Conservation (phyloP, 2,888 invertebrate species). For the Aradus depressus region DNA sequence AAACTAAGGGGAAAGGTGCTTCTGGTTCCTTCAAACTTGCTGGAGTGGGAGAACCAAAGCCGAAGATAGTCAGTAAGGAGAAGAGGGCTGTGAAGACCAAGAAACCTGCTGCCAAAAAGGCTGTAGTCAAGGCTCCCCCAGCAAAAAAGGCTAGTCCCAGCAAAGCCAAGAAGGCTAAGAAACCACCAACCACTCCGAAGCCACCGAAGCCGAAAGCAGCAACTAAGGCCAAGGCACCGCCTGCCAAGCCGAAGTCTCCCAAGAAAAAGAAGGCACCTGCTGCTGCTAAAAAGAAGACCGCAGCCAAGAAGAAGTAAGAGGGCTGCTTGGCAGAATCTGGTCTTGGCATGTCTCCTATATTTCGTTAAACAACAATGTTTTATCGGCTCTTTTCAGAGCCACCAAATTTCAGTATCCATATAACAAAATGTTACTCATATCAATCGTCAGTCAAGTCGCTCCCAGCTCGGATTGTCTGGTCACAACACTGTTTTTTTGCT, state of each 20-base stretch:
- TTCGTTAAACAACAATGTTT: too few species aligned
- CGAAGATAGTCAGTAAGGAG: neutral
- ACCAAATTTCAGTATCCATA: too few species aligned
- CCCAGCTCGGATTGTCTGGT: too few species aligned
- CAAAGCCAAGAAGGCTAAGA: constrained; percentile 1
- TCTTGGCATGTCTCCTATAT: too few species aligned
- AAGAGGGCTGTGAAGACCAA: constrained; percentile 11
- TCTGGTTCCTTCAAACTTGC: constrained; percentile 24
- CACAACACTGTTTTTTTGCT: too few species aligned
- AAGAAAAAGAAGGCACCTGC: neutral
- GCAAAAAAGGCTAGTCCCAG: constrained; percentile 1
- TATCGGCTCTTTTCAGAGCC: too few species aligned
- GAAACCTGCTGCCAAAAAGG: neutral
- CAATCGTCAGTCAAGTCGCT: too few species aligned
- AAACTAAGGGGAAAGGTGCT: constrained; percentile 26
- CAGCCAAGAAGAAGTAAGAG: neutral
- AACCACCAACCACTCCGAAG: neutral
- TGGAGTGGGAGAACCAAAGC: neutral
- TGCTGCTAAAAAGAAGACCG: neutral
- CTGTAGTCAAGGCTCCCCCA: neutral
- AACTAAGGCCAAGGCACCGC: too few species aligned
- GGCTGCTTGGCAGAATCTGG: too few species aligned
- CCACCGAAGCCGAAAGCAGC: neutral
- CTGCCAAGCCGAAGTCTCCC: neutral
- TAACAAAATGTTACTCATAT: too few species aligned